These are phyloP conservation scores for Oxyteleia sp. DNA, from an alignment of 2,888 invertebrate species.

Conservation along the genomic window DNA sequence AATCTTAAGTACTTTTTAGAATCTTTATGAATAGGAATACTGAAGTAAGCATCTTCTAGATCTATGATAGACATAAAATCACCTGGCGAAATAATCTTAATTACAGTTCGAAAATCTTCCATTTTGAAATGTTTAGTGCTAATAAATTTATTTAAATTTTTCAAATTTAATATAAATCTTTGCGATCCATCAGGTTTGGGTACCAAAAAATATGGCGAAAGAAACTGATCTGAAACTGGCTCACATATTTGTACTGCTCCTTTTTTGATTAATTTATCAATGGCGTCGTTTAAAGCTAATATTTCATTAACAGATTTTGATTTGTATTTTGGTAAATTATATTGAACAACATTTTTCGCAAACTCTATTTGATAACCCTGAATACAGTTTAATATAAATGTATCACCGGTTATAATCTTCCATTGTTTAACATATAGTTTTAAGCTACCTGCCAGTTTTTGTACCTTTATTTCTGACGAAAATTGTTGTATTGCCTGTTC, in stretches of 20 bases:
- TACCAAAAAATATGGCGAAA: conserved; percentile 14
- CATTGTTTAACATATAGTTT: conserved; percentile 16
- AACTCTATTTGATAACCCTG: conserved; percentile 21
- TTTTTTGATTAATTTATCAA: conserved; percentile 14
- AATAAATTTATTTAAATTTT: conserved; percentile 55
- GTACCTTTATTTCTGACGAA: conserved; percentile 25
- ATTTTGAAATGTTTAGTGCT: conserved; percentile 69
- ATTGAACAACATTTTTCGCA: neutral
- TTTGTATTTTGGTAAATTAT: too few species aligned
- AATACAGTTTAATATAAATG: neutral
- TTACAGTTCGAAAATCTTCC: conserved; percentile 71
- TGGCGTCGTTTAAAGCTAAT: conserved; percentile 11
- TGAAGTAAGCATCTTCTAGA: conserved; percentile 41
- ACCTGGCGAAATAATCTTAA: conserved; percentile 13
- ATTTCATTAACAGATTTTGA: conserved; percentile 17
- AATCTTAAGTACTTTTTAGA: conserved; percentile 37
- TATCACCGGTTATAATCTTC: conserved; percentile 19
- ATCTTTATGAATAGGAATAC: conserved; percentile 26
- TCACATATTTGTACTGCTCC: conserved; percentile 18
- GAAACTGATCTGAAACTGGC: conserved; percentile 13
- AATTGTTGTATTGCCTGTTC: neutral
- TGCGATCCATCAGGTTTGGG: too few species aligned
- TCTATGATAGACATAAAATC: conserved; percentile 26
- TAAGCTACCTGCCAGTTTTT: conserved; percentile 23
- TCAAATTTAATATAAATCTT: too few species aligned